Percentiles rank a stretch among this genome's conserved stretches.
Conservation (phyloP, 2,113 vertebrate species). For the Pachycephala philippinensis region DNA sequence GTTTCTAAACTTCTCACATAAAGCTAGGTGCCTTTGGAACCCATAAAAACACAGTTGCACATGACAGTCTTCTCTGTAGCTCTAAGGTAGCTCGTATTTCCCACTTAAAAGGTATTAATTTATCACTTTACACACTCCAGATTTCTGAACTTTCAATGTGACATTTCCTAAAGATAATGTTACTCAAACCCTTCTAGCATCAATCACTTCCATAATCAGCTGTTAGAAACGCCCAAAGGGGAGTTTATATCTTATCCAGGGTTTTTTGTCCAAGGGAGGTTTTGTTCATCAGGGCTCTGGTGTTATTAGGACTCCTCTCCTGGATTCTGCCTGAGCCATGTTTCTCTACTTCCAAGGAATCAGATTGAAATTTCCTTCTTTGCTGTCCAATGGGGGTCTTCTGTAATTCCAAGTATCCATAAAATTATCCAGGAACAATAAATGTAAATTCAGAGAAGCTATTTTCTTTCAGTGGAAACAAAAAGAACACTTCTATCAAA, state of each 20-base stretch:
- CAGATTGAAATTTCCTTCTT: neutral
- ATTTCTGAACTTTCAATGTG: neutral
- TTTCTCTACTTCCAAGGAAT: neutral
- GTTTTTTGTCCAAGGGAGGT: neutral
- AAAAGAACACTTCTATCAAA: neutral
- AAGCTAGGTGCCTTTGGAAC: neutral
- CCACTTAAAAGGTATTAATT: neutral
- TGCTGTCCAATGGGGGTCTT: rapidly evolving
- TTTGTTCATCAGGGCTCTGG: neutral
- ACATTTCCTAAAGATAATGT: neutral
- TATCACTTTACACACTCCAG: neutral
- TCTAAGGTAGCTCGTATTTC: neutral
- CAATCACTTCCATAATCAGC: neutral
- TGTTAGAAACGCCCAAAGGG: neutral
- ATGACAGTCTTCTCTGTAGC: neutral
- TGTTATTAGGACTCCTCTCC: neutral
- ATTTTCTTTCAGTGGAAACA: neutral
- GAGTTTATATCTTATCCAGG: neutral
- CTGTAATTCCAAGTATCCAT: neutral
- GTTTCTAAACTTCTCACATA: neutral
- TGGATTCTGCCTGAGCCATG: neutral
- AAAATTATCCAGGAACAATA: neutral
- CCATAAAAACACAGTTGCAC: neutral
- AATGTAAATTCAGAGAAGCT: neutral
- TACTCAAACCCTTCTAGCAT: neutral